phyloP scores from a whole-genome alignment of 2,797 vertebrate genomes.

The Loriculus beryllinus region DNA sequence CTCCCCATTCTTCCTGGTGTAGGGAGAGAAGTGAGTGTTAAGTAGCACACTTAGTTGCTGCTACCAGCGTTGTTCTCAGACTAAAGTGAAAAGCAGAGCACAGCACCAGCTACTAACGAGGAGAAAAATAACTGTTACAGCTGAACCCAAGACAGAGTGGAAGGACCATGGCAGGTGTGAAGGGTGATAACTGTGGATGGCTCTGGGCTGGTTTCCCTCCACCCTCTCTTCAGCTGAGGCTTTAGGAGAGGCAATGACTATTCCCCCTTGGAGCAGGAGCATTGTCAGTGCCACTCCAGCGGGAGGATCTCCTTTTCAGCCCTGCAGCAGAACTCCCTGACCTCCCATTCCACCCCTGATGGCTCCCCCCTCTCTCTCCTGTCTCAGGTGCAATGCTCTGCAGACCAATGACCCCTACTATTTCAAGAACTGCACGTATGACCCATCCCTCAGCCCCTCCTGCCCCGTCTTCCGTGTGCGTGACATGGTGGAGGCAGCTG shows the following conservation, averaged over 20 bases:
- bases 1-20: neutral
- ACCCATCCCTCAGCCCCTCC: constrained; percentile 51
- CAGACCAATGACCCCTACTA: constrained; percentile 70
- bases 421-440: constrained; percentile 72
- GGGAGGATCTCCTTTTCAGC: neutral
- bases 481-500: constrained; percentile 69
- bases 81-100: neutral
- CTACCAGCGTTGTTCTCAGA: neutral
- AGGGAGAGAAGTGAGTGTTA: neutral
- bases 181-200: neutral
- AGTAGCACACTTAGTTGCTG: neutral
- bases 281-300: neutral
- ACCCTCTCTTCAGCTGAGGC: neutral
- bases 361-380: neutral
- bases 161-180: neutral
- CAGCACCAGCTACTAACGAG: neutral
- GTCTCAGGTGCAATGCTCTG: constrained; percentile 69
- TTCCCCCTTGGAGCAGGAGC: rapidly evolving
- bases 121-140: neutral
- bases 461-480: constrained; percentile 74
- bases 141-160: neutral
- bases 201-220: neutral
- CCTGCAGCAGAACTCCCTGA: neutral
- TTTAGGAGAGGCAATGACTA: neutral
- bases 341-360: neutral